Evolutionary conservation across 2,888 invertebrate genomes (phyloP).

Genomic region (Adineta ricciae): DNA sequence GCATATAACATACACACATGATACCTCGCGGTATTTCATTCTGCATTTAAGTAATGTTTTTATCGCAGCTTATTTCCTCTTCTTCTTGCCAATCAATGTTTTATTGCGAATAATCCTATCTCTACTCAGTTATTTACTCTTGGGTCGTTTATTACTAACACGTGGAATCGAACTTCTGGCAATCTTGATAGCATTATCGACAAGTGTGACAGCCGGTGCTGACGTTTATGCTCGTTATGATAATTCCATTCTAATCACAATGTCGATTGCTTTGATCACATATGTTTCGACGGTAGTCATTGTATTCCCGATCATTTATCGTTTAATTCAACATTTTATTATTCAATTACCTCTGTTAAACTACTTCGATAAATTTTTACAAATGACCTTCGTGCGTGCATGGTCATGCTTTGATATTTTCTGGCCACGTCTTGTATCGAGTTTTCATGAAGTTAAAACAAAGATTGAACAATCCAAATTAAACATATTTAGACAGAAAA

Average conservation of each 20-base stretch:
- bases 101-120: neutral
- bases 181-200: neutral
- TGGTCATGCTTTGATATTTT: slow-evolving; percentile 1
- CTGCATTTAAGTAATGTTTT: neutral
- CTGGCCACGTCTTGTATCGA: neutral
- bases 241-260: neutral
- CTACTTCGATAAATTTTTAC: neutral
- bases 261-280: neutral
- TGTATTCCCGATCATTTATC: neutral
- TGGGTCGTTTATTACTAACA: neutral
- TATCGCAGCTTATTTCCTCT: neutral
- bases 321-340: neutral
- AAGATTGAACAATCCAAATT: neutral
- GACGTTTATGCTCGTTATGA: neutral
- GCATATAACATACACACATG: neutral
- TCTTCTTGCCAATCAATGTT: neutral
- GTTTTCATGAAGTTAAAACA: neutral
- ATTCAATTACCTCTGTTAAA: neutral
- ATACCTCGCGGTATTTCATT: neutral
- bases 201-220: neutral
- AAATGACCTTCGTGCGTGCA: neutral
- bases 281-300: neutral
- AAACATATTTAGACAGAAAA: neutral
- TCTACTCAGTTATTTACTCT: neutral
- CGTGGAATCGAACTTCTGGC: neutral